phyloP scores from a whole-genome alignment of 2,797 vertebrate genomes.

The Fistularia tabacaria region DNA sequence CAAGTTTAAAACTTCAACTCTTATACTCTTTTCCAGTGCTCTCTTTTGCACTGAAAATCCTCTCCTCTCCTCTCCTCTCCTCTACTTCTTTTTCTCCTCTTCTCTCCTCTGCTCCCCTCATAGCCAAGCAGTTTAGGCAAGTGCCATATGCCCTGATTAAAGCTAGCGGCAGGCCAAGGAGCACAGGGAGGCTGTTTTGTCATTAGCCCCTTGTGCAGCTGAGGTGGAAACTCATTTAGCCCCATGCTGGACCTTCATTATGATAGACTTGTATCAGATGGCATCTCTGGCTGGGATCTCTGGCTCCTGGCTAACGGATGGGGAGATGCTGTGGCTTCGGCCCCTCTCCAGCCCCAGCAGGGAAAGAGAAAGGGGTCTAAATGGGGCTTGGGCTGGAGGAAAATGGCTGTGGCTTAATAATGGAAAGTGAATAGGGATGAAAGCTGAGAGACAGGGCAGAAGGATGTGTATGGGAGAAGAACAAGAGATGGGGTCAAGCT shows the following conservation, averaged over 20 bases:
- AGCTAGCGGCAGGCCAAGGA: slow-evolving; percentile 82
- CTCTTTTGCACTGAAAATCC: not conserved
- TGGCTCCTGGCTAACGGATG: slow-evolving; percentile 78
- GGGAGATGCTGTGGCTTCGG: slow-evolving; percentile 74
- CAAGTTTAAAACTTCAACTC: no score
- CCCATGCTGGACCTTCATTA: slow-evolving; percentile 99
- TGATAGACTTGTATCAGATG: slow-evolving; percentile 98
- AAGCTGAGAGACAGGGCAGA: slow-evolving; percentile 16
- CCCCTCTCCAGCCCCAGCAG: slow-evolving; percentile 79
- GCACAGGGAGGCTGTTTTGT: slow-evolving; percentile 87
- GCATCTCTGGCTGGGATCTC: slow-evolving; percentile 84
- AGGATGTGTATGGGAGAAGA: slow-evolving; percentile 11
- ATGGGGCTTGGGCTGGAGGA: slow-evolving; percentile 54
- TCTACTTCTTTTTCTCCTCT: slow-evolving; percentile 1
- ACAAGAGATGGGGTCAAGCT: slow-evolving; percentile 18
- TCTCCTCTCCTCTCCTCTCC: slow-evolving; percentile 1
- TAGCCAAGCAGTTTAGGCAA: slow-evolving; percentile 80
- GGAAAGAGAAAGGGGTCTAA: slow-evolving; percentile 66
- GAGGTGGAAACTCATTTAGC: slow-evolving; percentile 98
- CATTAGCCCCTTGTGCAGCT: slow-evolving; percentile 96
- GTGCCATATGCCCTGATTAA: slow-evolving; percentile 93
- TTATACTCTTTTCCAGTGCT: not conserved
- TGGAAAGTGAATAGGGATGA: slow-evolving; percentile 34
- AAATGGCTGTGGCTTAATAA: slow-evolving; percentile 32
- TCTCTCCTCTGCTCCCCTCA: slow-evolving; percentile 35